phyloP scores from a whole-genome alignment of 2,113 vertebrate species.

The Bubo scandiacus region DNA sequence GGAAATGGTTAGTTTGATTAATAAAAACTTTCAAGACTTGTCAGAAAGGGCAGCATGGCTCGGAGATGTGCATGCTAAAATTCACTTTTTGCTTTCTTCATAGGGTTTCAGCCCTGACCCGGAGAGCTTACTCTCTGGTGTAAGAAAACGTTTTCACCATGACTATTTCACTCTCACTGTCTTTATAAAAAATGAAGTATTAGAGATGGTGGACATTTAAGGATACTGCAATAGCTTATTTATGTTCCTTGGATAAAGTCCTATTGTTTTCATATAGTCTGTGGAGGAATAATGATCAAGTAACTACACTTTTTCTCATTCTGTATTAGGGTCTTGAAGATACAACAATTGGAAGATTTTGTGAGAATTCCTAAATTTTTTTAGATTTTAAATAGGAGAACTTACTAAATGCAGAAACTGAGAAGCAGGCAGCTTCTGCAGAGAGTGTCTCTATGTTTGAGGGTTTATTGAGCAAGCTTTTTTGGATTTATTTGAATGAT shows the following conservation, averaged over 20 bases:
- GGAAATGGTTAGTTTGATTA: background rate
- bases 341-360: background rate
- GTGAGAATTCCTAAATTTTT: background rate
- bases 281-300: background rate
- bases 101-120: background rate
- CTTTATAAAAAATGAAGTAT: background rate
- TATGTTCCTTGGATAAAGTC: background rate
- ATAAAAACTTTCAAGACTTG: background rate
- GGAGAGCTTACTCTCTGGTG: background rate
- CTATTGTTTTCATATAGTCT: background rate
- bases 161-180: background rate
- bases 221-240: background rate
- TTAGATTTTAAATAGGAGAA: background rate
- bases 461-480: background rate
- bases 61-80: background rate
- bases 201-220: background rate
- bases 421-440: background rate
- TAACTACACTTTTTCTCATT: rapidly evolving
- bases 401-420: background rate
- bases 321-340: background rate
- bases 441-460: background rate
- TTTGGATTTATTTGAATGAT: background rate
- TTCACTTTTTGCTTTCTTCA: background rate
- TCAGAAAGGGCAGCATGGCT: background rate
- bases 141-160: background rate